Evolutionary conservation across 35 echinoderm and acorn worm genomes (phyloP), one percentile per base, ranked within the genome.

Genomic region (Strongylocentrotus purpuratus): DNA sequence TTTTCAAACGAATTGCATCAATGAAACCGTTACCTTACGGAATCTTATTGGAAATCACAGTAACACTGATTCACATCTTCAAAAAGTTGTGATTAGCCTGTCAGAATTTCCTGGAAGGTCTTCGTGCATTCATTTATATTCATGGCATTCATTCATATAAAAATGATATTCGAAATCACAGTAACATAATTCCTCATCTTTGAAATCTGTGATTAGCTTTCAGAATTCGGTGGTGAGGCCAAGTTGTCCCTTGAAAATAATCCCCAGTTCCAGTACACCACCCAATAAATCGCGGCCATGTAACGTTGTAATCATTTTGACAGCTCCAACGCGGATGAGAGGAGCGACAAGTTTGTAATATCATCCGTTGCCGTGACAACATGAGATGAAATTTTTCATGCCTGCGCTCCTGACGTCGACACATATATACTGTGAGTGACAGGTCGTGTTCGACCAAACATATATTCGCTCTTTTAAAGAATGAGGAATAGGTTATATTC

Each of bases 231-330:
- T 50, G 7, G 48, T 10, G 48, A 10, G 61, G 18, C 65, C 65
- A 78, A 59, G 20, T 4, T 28, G 22, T 4, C 65, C 65, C 65
- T 7, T 70, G 20, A 25, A 78, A 78, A 7, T 59, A 59, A 78
- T 78, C 20, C n/a, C 65, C 4, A 28, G 65, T 78, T 78, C 65
- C 65, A 28, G 22, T 28, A 78, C 20, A n/a, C 7, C 65, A 7
- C 20, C 15, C 65, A 78, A 78, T 78, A 78, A 78, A 78, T 78
- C 65, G 20, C 65, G 28, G 20, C 20, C 65, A 78, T 78, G 65
- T 78, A 78, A 78, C 65, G 20, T 78, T 78, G 65, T 78, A 78
- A 78, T 78, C 65, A 78, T 78, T 78, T 78, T 78, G 65, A n/a
- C 65, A 78, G 65, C 65, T 78, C 28, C 22, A 78, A 28, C 18